phyloP scores from a whole-genome alignment of 2,888 invertebrate species.

The Cheilosia grossa region DNA sequence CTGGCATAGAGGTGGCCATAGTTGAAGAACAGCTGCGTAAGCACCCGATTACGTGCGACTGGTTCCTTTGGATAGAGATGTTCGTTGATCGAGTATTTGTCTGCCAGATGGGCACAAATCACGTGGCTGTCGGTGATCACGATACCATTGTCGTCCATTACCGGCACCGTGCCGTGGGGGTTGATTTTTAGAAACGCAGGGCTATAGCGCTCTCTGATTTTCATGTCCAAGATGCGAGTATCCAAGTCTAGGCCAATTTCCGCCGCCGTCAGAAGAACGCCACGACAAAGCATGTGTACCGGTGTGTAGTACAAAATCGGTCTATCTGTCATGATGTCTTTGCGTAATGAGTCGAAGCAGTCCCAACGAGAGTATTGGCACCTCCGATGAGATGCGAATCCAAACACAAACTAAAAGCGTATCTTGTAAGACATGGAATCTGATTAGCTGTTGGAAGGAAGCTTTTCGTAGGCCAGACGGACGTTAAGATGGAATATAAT shows the following conservation, averaged over 20 bases:
- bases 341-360: background rate
- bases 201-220: constrained; percentile 79
- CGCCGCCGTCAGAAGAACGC: constrained; percentile 87
- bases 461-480: background rate
- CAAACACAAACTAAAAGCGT: background rate
- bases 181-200: constrained; percentile 84
- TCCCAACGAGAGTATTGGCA: background rate
- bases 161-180: constrained; percentile 84
- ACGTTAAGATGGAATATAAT: background rate
- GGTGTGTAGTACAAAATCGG: constrained; percentile 85
- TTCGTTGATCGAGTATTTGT: constrained; percentile 84
- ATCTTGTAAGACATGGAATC: too few relatives aligned
- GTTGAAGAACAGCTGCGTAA: constrained; percentile 80
- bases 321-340: constrained; percentile 77
- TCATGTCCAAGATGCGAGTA: constrained; percentile 79
- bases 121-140: constrained; percentile 83
- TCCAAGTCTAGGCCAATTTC: constrained; percentile 87
- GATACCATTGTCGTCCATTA: constrained; percentile 80
- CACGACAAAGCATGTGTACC: constrained; percentile 87
- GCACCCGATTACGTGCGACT: constrained; percentile 83
- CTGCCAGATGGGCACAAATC: constrained; percentile 84
- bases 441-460: background rate
- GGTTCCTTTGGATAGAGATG: constrained; percentile 85
- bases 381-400: background rate
- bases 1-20: constrained; percentile 80